These are phyloP conservation scores for Petrophora chlorosata DNA, from an alignment of 2,888 invertebrate genomes.

Conservation along the genomic window DNA sequence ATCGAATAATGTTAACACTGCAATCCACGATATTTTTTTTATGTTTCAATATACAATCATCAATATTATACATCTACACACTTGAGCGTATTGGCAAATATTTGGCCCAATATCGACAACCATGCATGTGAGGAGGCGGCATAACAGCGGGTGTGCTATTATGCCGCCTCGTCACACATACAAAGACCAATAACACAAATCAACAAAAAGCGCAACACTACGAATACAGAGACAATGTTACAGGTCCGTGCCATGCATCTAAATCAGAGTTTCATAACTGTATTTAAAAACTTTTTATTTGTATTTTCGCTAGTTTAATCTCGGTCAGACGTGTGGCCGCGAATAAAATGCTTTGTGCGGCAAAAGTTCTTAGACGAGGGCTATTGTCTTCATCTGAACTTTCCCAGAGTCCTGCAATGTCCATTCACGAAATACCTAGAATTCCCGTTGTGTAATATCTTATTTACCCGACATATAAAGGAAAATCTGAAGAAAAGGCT, in stretches of 20 bases:
- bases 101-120: no score
- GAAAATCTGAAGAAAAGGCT: no score
- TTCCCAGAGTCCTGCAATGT: slow-evolving; percentile 16
- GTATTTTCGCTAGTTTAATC: slow-evolving; percentile 35
- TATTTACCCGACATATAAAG: no score
- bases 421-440: slow-evolving; percentile 17
- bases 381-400: slow-evolving; percentile 31
- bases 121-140: no score
- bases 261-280: slow-evolving; percentile 34
- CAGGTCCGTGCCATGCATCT: slow-evolving; percentile 29
- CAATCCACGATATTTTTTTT: no score
- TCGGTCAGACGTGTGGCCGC: slow-evolving; percentile 33
- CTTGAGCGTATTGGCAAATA: no score
- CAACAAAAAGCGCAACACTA: slow-evolving; percentile 5
- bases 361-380: slow-evolving; percentile 27
- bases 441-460: neutral
- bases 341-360: slow-evolving; percentile 32
- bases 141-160: no score
- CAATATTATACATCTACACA: no score
- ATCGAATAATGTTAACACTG: no score
- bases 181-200: slow-evolving; percentile 9
- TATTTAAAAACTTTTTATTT: slow-evolving; percentile 36
- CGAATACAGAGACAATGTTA: slow-evolving; percentile 10
- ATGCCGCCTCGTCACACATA: no score
- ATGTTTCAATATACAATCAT: no score